Percentiles rank a stretch among this genome's conserved stretches.
Evolutionary conservation across 2,797 vertebrate species (phyloP).

Genomic region (Esox lucius): DNA sequence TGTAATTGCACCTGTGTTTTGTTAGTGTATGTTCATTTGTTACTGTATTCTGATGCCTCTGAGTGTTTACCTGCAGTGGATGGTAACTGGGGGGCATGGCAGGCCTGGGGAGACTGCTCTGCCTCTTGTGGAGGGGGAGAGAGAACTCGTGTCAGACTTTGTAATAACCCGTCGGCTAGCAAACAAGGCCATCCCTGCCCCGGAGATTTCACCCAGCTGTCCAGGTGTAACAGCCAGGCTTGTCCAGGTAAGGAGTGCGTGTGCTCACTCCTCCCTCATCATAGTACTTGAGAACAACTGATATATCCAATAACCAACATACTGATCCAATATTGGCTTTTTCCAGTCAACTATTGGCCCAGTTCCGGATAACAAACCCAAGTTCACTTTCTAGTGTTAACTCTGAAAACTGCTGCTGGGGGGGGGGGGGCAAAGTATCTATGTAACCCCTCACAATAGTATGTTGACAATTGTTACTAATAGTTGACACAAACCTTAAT

Average conservation of each 20-base stretch:
- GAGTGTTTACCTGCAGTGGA: constrained; percentile 75
- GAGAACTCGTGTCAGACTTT: constrained; percentile 80
- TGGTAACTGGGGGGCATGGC: constrained; percentile 91
- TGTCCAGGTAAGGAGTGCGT: constrained; percentile 83
- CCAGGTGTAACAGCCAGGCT: constrained; percentile 83
- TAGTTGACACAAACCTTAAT: no score
- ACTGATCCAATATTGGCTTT: no score
- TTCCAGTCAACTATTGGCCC: no score
- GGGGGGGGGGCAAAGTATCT: no score
- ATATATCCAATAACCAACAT: no score
- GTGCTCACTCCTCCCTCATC: no score
- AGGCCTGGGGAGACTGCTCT: constrained; percentile 87
- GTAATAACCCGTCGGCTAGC: constrained; percentile 78
- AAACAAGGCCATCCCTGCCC: constrained; percentile 82
- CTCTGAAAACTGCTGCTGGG: no score
- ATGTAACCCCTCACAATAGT: no score
- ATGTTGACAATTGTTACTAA: no score
- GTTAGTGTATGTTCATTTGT: neutral
- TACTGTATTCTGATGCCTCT: constrained; percentile 26
- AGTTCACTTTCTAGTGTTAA: no score
- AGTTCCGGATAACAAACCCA: no score
- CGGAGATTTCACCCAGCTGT: constrained; percentile 88
- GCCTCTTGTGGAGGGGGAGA: constrained; percentile 89
- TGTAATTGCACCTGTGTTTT: neutral
- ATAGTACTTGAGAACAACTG: no score